A percentile compares a stretch with the other conserved stretches of the same genome.
phyloP scores from a whole-genome alignment of 2,113 vertebrate species.

The Nansenia antarctica region DNA sequence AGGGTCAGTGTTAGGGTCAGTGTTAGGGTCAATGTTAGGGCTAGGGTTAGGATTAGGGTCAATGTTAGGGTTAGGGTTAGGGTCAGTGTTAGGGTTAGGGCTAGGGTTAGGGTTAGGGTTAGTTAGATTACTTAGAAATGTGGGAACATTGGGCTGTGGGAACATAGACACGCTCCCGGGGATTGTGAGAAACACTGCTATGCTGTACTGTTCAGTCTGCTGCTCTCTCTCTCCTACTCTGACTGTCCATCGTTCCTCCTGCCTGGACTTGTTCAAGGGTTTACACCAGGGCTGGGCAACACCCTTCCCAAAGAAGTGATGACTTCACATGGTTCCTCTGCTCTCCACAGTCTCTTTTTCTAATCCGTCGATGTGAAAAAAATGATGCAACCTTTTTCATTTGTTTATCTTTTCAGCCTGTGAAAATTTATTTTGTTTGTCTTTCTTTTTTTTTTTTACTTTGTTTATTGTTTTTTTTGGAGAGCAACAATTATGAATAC shows the following conservation, averaged over 20 bases:
- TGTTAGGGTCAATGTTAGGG: too few relatives aligned
- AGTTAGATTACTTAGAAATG: too few relatives aligned
- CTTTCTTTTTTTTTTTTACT: slow-evolving; percentile 44
- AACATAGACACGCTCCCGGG: too few relatives aligned
- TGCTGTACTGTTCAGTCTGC: background rate
- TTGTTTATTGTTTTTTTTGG: slow-evolving; percentile 66
- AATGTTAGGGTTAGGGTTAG: too few relatives aligned
- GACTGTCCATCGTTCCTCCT: background rate
- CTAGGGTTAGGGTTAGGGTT: too few relatives aligned
- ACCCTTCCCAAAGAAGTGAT: background rate
- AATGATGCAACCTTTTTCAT: slow-evolving; percentile 65
- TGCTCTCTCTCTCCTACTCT: background rate
- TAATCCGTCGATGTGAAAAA: slow-evolving; percentile 66
- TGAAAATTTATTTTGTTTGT: slow-evolving; percentile 61
- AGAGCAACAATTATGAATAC: too few relatives aligned
- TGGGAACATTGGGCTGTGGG: too few relatives aligned
- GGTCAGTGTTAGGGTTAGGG: too few relatives aligned
- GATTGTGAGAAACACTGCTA: too few relatives aligned
- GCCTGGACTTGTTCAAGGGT: background rate
- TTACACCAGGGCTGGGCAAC: background rate
- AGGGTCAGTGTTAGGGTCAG: too few relatives aligned
- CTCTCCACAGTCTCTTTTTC: slow-evolving; percentile 59
- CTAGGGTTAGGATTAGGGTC: too few relatives aligned
- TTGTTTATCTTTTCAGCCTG: slow-evolving; percentile 48
- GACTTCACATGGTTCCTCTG: slow-evolving; percentile 34